Evolutionary conservation across 2,797 vertebrate species (phyloP), one percentile per base, ranked within the genome.

Genomic region (Percopsis omiscomaycus): DNA sequence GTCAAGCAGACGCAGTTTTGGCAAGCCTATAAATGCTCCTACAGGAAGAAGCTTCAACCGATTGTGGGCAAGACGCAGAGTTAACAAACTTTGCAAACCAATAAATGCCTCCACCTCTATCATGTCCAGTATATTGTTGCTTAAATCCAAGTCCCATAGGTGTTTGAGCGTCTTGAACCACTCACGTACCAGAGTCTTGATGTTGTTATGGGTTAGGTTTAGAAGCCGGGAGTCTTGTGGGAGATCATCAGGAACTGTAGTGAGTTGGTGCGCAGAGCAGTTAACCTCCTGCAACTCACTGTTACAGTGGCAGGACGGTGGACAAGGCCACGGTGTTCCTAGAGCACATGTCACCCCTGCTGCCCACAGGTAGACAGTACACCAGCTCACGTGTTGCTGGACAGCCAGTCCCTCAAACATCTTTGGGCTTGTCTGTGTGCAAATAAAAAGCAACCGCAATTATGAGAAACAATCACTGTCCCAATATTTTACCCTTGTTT

Each of bases 71-170:
- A 96, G 80, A 51, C 78, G 81, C 30, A 97, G 89, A 9, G 75
- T 89, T 15, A 86, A 76, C 3, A 97, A 83, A 62, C 75, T 90
- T 0, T 76, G 84, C 44, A 96, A 78, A 37, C 93, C 89, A 0
- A 84, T 67, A 68, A 97, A 96, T 27, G 94, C 91, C 11, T 93
- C 93, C 0, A 86, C 90, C 59, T 93, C 92, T 1, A 93, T 79
- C 27, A 78, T 30, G 0, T 73, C 75, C 53, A 94, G 68, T 29
- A 86, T 54, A 74, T 93, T 97, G 64, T 93, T 79, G 56, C 93
- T 95, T 66, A 96, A 82, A 83, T 96, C 94, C 75, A 97, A 84
- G 51, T 95, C 91, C 45, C 69, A 80, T 37, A 96, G 89, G 30
- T 84, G 87, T 5, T 77, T 74, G 29, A 95, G 75, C 4, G 84